Conservation (phyloP, 2,797 vertebrate genomes). For the Lagodon rhomboides region DNA sequence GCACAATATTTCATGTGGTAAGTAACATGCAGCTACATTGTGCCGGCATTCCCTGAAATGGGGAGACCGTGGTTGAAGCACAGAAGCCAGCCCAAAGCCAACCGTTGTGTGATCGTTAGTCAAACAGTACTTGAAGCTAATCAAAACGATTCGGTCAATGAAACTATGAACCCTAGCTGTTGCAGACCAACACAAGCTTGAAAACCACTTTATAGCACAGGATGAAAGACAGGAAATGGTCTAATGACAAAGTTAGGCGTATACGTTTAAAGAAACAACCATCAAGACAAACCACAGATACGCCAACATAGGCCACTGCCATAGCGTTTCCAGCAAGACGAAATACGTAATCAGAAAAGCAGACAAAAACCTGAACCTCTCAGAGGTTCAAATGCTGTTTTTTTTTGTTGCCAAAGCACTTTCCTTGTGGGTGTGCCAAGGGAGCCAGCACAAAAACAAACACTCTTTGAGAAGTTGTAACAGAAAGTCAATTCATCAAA, state of each 20-base stretch:
- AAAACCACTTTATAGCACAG: slow-evolving; percentile 26
- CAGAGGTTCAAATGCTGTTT: slow-evolving; percentile 28
- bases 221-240: slow-evolving; percentile 32
- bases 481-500: slow-evolving; percentile 55
- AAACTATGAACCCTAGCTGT: slow-evolving; percentile 22
- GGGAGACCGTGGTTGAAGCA: slow-evolving; percentile 6
- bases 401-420: slow-evolving; percentile 34
- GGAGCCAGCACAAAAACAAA: slow-evolving; percentile 55
- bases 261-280: slow-evolving; percentile 19
- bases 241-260: slow-evolving; percentile 10
- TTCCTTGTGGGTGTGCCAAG: slow-evolving; percentile 46
- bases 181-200: slow-evolving; percentile 23
- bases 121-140: slow-evolving; percentile 26
- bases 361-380: slow-evolving; percentile 42
- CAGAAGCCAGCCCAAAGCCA: slow-evolving; percentile 10
- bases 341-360: slow-evolving; percentile 41
- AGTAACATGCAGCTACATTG: slow-evolving; percentile 2
- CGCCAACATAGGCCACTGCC: slow-evolving; percentile 9
- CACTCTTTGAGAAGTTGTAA: slow-evolving; percentile 54
- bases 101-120: slow-evolving; percentile 1
- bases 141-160: slow-evolving; percentile 37
- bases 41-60: neutral
- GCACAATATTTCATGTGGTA: slow-evolving; percentile 12
- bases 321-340: slow-evolving; percentile 14
- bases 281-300: slow-evolving; percentile 50